Conservation (phyloP, 2,113 vertebrate species). For the Xiphorhynchus elegans region DNA sequence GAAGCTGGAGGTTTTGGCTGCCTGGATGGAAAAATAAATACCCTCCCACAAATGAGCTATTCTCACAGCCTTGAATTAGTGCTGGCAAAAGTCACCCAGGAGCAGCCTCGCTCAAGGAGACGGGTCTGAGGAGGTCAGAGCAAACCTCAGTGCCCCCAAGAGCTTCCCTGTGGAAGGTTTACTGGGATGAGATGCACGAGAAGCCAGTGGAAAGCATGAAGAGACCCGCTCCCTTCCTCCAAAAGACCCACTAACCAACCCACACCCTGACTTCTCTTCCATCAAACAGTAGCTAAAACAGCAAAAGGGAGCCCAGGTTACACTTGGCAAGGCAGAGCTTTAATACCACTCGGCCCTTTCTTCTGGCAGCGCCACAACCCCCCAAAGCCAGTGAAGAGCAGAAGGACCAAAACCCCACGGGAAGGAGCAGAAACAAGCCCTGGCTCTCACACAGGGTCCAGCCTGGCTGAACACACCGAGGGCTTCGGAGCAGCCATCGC, state of each 20-base stretch:
- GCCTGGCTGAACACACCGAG: neutral
- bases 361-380: neutral
- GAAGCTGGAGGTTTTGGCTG: conserved; percentile 68
- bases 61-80: conserved; percentile 64
- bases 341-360: neutral
- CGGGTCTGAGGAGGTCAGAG: neutral
- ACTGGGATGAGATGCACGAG: neutral
- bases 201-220: neutral
- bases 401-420: neutral
- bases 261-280: neutral
- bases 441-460: neutral
- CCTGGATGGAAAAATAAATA: conserved; percentile 70
- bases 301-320: neutral
- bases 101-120: neutral
- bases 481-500: neutral
- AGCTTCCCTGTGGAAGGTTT: neutral
- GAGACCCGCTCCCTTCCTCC: accelerated
- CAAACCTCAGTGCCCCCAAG: neutral
- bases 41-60: conserved; percentile 59
- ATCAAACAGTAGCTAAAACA: neutral
- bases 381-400: neutral
- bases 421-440: neutral
- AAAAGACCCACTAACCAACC: neutral
- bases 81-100: conserved; percentile 39
- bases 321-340: neutral